Conservation (phyloP, 2,797 vertebrate species). For the Novumbra hubbsi region DNA sequence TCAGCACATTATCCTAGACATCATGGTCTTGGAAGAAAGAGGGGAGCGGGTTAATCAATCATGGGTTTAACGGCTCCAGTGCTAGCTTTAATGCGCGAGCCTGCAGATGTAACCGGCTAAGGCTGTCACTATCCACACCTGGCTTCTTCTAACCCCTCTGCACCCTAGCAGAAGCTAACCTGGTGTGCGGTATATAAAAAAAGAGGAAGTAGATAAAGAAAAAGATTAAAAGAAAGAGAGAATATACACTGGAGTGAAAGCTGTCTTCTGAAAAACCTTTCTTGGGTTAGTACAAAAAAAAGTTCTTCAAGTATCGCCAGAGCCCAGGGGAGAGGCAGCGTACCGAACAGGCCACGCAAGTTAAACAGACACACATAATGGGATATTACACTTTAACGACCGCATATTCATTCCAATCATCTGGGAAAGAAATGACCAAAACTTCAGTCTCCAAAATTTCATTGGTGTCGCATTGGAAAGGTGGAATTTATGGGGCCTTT, state of each 20-base stretch:
- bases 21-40: slow-evolving; percentile 38
- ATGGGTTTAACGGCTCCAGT: neutral
- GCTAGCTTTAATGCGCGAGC: slow-evolving; percentile 3
- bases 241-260: slow-evolving; percentile 41
- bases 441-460: slow-evolving; percentile 70
- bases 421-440: slow-evolving; percentile 68
- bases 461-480: slow-evolving; percentile 73
- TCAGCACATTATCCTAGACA: slow-evolving; percentile 59
- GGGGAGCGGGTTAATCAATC: slow-evolving; percentile 12
- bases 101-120: neutral
- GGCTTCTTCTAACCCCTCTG: neutral
- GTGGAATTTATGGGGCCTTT: slow-evolving; percentile 72
- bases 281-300: slow-evolving; percentile 27
- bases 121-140: neutral
- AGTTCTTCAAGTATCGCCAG: slow-evolving; percentile 46
- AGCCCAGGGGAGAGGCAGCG: slow-evolving; percentile 20
- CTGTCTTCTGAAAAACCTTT: slow-evolving; percentile 38
- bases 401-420: slow-evolving; percentile 76
- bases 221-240: no score
- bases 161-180: neutral
- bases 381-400: slow-evolving; percentile 80
- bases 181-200: neutral
- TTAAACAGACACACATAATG: slow-evolving; percentile 78
- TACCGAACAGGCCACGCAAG: slow-evolving; percentile 59
- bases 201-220: no score